These are phyloP conservation scores for Pituophis catenifer DNA, from an alignment of 2,113 vertebrate species.

Conservation along the genomic window DNA sequence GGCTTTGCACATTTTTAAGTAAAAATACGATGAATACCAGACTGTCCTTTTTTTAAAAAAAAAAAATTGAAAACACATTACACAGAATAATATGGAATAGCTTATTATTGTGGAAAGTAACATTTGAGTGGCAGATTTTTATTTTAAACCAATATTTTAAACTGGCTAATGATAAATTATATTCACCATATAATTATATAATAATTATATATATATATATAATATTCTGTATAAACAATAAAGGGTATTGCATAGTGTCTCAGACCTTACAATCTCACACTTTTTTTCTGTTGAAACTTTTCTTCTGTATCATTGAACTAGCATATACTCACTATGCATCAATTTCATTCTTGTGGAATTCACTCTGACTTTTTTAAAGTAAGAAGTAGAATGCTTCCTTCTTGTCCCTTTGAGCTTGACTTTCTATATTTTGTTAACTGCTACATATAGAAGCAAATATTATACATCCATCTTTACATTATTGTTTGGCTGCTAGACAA, in stretches of 20 bases:
- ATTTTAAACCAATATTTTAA: background rate
- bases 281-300: background rate
- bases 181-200: background rate
- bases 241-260: background rate
- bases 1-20: background rate
- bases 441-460: conserved; percentile 5
- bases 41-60: background rate
- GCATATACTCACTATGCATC: conserved; percentile 19
- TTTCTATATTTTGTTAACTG: conserved; percentile 23
- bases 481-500: conserved; percentile 12
- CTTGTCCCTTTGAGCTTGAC: conserved; percentile 19
- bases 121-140: background rate
- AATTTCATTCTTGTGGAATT: background rate
- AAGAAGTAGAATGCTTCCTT: conserved; percentile 30
- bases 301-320: conserved; percentile 36
- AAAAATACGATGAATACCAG: background rate
- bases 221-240: background rate
- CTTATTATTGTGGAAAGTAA: background rate
- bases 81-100: background rate
- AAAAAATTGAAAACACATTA: background rate
- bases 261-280: background rate
- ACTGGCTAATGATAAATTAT: background rate
- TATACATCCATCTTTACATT: conserved; percentile 7
- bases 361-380: conserved; percentile 1
- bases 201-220: background rate